Base-by-base conservation (phyloP, 2,113 vertebrate species). In the Dipodomys merriami region DNA sequence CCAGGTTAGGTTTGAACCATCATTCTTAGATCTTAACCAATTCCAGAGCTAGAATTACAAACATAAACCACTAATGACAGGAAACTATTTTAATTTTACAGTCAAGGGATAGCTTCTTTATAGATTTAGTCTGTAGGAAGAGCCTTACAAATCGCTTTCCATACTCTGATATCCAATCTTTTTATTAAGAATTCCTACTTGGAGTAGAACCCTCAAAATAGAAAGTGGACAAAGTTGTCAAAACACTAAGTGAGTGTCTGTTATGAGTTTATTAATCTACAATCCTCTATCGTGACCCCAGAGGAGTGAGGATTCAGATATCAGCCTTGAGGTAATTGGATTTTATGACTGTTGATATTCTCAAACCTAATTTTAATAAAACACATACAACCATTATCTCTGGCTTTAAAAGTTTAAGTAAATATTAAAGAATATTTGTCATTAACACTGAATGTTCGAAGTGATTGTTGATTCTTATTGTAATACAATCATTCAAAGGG, bases 361-460 rank as follows among this genome's bases (percentile, higher is more conserved):
- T 44, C 53, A 95, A 87, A 7, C 78, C 20, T 72, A 84, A 78
- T 86, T 90, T 71, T 1, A 1, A 35, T 33, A 81, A 57, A 91
- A 33, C 78, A 27, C 20, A 22, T 83, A 29, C 81, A 39, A 81
- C 10, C 4, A 73, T 71, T 91, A 74, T 83, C 35, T 35, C 29
- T 72, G 8, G 5, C 16, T n/a, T 23, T 88, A 44, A 80, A 39
- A 72, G 49, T 81, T 86, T 81, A 83, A 88, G 74, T 78, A 72
- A 94, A 96, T 74, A 82, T 18, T 86, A 35, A 85, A 90, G 44
- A 81, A 83, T 33, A 78, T 62, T 62, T 35, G 35, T 35, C 20
- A 16, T 83, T 18, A 78, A 11, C 23, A 27, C 6, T 62, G 33
- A 95, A 93, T 11, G 84, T 67, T 62, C 33, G 2, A 91, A 82